phyloP scores from a whole-genome alignment of 1,140 invertebrate genomes.

The Drosophila tropicalis region DNA sequence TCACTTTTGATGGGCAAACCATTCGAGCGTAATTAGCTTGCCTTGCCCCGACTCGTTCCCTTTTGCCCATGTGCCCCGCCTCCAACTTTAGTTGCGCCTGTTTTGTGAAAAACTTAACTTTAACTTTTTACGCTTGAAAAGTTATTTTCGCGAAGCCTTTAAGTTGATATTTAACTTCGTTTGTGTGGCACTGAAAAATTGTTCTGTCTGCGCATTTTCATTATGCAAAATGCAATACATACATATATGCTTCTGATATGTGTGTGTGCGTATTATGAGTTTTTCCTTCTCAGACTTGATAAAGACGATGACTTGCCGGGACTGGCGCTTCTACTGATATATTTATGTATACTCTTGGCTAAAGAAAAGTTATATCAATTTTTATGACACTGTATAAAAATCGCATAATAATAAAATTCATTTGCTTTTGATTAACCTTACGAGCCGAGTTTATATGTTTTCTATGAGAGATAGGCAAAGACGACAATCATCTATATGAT shows the following conservation, averaged over 20 bases:
- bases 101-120: slow-evolving; percentile 21
- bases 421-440: slow-evolving; percentile 13
- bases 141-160: slow-evolving; percentile 39
- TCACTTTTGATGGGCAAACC: slow-evolving; percentile 68
- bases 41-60: not conserved
- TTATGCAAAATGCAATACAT: slow-evolving; percentile 68
- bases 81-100: not conserved
- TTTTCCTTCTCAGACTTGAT: slow-evolving; percentile 15
- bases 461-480: not conserved
- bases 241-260: slow-evolving; percentile 13
- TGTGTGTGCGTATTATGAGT: slow-evolving; percentile 40
- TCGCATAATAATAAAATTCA: not conserved
- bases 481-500: not conserved
- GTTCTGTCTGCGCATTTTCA: slow-evolving; percentile 65
- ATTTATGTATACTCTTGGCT: not conserved
- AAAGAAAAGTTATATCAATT: not conserved
- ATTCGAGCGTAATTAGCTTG: slow-evolving; percentile 41
- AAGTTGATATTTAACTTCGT: slow-evolving; percentile 64
- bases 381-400: not conserved
- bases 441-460: not conserved
- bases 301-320: too few species aligned
- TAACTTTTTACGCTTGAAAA: slow-evolving; percentile 44
- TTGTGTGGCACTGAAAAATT: slow-evolving; percentile 55
- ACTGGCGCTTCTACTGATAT: not conserved
- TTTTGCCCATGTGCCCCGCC: too few species aligned